Evolutionary conservation across 30 jellyfish, hydroid and myxozoan genomes (phyloP), one percentile per base, ranked within the genome.

Genomic region (Hydractinia echinata): DNA sequence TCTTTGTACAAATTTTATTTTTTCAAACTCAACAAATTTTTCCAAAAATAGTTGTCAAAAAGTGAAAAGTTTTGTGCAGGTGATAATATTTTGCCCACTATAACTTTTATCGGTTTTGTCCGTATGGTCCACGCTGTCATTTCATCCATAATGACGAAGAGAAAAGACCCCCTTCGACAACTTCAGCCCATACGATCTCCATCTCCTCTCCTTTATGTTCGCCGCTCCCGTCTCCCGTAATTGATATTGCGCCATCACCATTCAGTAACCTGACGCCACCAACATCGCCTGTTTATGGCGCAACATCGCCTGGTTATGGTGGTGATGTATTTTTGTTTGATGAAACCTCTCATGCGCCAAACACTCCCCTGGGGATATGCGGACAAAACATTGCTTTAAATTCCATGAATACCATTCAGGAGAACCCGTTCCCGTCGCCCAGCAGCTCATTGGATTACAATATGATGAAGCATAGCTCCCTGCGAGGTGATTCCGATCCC

Each of bases 101-200:
- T 30, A 0, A 30, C 44, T 30, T 30, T 30, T 30, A n/a, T n/a
- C n/a, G 99, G 8, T 87, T 95, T 56, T 95, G 99, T 76, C 97
- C 97, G n/a, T 95, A 95, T 77, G 99, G 99, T 20, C 98, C 97
- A 44, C 94, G 99, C 6, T 95, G 99, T 83, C 97, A 95, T 79
- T 95, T 95, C 71, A 92, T 95, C 6, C 99, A 95, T 89, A 91
- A 95, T 73, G 99, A 95, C 51, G 97, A 95, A 39, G 97, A 89
- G 56, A 81, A 90, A 49, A 89, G 79, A 30, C 68, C 77, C 73
- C 95, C 96, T 6, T 77, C 83, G 4, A 44, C 97, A 4, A 82
- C 67, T 8, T 85, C 84, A 10, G 78, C 93, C 9, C 90, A 97
- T 19, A 67, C 96, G 4, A 85, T 71, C 15, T 85, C n/a, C n/a